phyloP scores from a whole-genome alignment of 2,113 vertebrate genomes.

The Malurus cyaneus region DNA sequence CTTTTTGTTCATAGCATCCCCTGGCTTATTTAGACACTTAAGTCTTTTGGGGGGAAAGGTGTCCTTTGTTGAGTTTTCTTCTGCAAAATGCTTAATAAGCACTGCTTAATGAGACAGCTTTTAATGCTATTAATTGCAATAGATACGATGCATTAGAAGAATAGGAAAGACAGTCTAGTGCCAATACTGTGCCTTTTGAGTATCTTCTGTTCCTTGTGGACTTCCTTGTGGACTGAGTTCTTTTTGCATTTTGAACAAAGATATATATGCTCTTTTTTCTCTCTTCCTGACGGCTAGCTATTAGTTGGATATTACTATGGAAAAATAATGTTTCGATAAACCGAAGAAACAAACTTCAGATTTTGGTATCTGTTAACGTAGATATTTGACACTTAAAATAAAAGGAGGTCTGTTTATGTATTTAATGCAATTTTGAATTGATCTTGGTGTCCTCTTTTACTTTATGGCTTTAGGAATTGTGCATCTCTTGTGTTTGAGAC shows the following conservation, averaged over 20 bases:
- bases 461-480: background rate
- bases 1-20: background rate
- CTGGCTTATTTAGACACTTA: background rate
- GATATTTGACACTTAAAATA: background rate
- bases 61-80: background rate
- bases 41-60: background rate
- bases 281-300: background rate
- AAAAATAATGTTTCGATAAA: background rate
- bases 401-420: background rate
- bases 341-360: background rate
- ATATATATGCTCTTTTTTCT: background rate
- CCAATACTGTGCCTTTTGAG: background rate
- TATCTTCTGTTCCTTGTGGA: background rate
- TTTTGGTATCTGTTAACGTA: background rate
- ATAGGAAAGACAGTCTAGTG: background rate
- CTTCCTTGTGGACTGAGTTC: background rate
- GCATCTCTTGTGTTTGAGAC: background rate
- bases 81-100: background rate
- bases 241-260: background rate
- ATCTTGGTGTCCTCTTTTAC: background rate
- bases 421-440: background rate
- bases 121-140: background rate
- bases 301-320: background rate
- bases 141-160: background rate
- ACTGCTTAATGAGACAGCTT: background rate